These are phyloP conservation scores for Martes martes DNA, from an alignment of 2,113 vertebrate genomes.

Conservation along the genomic window DNA sequence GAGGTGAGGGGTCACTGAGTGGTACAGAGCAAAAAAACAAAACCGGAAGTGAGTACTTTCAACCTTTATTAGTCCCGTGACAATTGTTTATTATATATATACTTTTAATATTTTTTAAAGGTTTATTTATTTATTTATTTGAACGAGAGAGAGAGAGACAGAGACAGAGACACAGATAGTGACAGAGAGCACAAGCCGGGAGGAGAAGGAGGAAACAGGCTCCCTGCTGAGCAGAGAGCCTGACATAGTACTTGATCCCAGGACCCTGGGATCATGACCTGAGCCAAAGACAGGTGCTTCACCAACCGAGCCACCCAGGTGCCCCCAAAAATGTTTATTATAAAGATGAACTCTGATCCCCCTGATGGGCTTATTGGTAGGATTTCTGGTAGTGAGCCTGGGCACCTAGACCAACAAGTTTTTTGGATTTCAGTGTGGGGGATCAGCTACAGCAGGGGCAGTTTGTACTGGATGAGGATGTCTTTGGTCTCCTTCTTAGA, in stretches of 20 bases:
- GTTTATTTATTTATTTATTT: neutral
- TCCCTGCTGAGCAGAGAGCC: neutral
- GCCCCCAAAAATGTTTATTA: neutral
- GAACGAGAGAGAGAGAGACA: too few species aligned
- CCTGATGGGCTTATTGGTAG: neutral
- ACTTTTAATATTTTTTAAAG: neutral
- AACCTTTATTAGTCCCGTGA: neutral
- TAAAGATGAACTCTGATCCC: neutral
- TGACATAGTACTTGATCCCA: fast-evolving
- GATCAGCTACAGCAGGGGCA: neutral
- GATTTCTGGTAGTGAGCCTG: neutral
- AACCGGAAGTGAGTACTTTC: neutral
- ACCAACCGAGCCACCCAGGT: neutral
- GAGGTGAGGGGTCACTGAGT: constrained; percentile 7
- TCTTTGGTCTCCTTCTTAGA: neutral
- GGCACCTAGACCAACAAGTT: neutral
- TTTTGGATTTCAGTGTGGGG: neutral
- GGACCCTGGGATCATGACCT: neutral
- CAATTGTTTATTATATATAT: neutral
- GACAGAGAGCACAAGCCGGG: too few species aligned
- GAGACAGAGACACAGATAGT: too few species aligned
- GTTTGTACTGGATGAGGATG: neutral
- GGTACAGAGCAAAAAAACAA: constrained; percentile 28
- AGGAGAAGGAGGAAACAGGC: neutral
- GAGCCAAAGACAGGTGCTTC: neutral